These are phyloP conservation scores for Saccostrea echinata DNA, from an alignment of 1,140 invertebrate genomes.

Conservation along the genomic window DNA sequence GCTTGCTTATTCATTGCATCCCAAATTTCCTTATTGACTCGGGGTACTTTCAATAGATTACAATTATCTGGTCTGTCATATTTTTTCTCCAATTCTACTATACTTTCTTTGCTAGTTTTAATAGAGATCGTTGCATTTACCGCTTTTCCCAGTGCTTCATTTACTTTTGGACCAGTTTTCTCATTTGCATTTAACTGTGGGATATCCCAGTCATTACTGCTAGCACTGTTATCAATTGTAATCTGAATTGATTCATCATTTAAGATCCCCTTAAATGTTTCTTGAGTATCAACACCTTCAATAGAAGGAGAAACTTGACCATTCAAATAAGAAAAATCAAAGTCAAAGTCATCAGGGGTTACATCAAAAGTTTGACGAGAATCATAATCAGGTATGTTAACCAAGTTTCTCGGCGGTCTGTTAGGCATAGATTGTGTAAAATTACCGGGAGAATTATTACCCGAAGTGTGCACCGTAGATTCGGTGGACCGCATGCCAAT, in stretches of 20 bases:
- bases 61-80: too few relatives aligned
- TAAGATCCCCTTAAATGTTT: background rate
- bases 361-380: background rate
- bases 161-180: conserved; percentile 23
- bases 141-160: background rate
- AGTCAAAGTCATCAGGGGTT: background rate
- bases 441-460: background rate
- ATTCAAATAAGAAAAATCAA: background rate
- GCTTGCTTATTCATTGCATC: too few relatives aligned
- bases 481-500: too few relatives aligned
- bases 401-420: background rate
- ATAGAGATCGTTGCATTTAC: conserved; percentile 16
- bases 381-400: background rate
- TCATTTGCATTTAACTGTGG: background rate
- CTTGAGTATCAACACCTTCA: background rate
- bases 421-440: background rate
- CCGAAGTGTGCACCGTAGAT: too few relatives aligned
- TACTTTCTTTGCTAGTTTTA: conserved; percentile 5
- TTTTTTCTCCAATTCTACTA: conserved; percentile 4
- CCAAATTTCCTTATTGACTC: too few relatives aligned
- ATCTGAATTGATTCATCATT: background rate
- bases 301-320: background rate
- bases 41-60: too few relatives aligned
- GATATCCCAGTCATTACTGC: background rate
- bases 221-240: background rate